A percentile compares a stretch with the other conserved stretches of the same genome.
Evolutionary conservation across 2,113 vertebrate species (phyloP).

Genomic region (Psilopsiagon aymara): DNA sequence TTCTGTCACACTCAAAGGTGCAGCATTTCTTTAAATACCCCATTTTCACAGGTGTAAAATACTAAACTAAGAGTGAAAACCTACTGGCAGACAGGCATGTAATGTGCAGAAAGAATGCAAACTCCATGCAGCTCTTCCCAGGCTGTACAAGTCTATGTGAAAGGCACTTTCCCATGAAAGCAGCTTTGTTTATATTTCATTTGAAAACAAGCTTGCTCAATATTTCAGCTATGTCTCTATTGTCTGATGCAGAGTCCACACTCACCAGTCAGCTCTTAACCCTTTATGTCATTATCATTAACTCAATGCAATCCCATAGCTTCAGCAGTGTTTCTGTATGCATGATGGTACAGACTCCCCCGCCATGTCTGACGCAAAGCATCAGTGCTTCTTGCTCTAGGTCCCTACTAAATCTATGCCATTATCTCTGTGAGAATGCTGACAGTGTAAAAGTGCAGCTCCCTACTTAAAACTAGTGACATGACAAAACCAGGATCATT

Average conservation of each 20-base stretch:
- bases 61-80: not conserved
- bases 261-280: not conserved
- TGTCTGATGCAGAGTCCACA: not conserved
- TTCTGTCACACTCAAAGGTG: not conserved
- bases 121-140: not conserved
- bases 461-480: not conserved
- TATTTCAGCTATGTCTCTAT: conserved; percentile 15
- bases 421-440: not conserved
- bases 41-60: not conserved
- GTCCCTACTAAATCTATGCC: not conserved
- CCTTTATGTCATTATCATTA: not conserved
- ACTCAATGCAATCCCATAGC: not conserved
- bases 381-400: not conserved
- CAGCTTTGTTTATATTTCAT: conserved; percentile 45
- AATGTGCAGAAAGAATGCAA: not conserved
- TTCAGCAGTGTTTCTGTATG: not conserved
- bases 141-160: not conserved
- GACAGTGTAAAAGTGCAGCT: not conserved
- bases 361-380: not conserved
- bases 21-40: not conserved
- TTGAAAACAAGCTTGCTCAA: not conserved
- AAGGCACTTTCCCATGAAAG: conserved; percentile 36
- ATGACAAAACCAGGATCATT: not conserved
- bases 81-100: not conserved
- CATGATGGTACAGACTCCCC: not conserved